Conservation (phyloP, 2,888 invertebrate genomes). For the Eremobia ochroleuca region DNA sequence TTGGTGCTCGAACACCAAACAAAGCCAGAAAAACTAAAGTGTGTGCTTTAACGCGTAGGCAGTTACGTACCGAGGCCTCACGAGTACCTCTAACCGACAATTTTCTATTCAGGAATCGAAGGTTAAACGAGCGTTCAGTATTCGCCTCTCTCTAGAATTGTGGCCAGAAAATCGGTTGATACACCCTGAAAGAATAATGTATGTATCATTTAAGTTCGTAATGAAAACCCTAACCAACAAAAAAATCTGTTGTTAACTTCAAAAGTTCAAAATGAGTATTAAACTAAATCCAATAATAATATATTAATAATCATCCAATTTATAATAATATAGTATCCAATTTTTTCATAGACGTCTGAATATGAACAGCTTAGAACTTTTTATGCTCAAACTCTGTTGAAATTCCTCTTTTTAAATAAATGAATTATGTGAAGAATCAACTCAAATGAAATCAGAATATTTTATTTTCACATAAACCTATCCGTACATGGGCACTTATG, state of each 20-base stretch:
- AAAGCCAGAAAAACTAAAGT: slow-evolving; percentile 19
- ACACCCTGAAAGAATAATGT: not conserved
- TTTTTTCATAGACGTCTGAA: not conserved
- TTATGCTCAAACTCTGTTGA: not conserved
- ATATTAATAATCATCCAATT: too few species aligned
- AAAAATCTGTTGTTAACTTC: not conserved
- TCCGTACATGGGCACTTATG: too few species aligned
- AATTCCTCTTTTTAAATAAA: not conserved
- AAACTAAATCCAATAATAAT: too few species aligned
- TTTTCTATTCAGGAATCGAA: slow-evolving; percentile 86
- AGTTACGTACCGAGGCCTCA: slow-evolving; percentile 56
- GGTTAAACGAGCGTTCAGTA: slow-evolving; percentile 87
- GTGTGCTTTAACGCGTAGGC: slow-evolving; percentile 35
- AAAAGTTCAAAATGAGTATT: not conserved
- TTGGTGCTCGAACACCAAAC: not conserved
- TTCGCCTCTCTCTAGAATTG: slow-evolving; percentile 71
- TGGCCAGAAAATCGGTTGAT: slow-evolving; percentile 70
- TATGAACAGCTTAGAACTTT: not conserved
- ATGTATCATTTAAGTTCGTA: not conserved
- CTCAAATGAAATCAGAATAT: too few species aligned
- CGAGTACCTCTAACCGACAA: slow-evolving; percentile 69
- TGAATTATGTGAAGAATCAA: too few species aligned
- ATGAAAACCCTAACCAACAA: not conserved
- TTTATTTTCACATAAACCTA: too few species aligned
- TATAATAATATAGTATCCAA: too few species aligned